Evolutionary conservation across 2,888 invertebrate species (phyloP).

Genomic region (Pocota personata): DNA sequence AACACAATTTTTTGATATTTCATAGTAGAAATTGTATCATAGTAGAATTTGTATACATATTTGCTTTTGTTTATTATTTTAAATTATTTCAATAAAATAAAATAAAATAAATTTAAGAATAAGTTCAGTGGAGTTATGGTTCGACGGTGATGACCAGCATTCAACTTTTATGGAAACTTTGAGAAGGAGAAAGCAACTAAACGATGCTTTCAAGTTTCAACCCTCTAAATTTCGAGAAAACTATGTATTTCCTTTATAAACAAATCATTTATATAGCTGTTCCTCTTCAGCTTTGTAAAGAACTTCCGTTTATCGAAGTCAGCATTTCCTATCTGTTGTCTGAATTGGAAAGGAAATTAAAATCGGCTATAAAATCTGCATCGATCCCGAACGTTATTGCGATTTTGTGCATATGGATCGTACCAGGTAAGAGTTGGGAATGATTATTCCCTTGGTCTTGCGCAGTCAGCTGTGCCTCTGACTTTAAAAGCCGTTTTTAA

Average conservation of each 20-base stretch:
- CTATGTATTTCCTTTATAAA: background rate
- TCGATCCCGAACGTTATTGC: background rate
- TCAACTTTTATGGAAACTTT: background rate
- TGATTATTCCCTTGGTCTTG: too few species aligned
- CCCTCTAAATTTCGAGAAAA: background rate
- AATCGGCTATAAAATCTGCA: background rate
- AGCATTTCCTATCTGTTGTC: background rate
- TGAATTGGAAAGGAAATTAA: background rate
- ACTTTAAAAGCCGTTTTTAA: background rate
- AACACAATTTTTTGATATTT: too few species aligned
- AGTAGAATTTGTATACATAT: too few species aligned
- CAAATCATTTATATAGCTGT: background rate
- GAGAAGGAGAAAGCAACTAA: background rate
- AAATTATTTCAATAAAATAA: too few species aligned
- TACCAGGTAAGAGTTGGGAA: too few species aligned
- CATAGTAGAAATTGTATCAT: too few species aligned
- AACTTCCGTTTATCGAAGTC: background rate
- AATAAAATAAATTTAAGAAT: background rate
- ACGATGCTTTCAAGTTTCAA: background rate
- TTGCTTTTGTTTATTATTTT: too few species aligned
- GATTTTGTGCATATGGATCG: background rate
- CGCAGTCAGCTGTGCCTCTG: too few species aligned
- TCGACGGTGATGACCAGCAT: background rate
- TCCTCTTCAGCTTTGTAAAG: constrained; percentile 8
- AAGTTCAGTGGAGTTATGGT: background rate